Conservation (phyloP, 2,888 invertebrate genomes). For the Fragum whitleyi region DNA sequence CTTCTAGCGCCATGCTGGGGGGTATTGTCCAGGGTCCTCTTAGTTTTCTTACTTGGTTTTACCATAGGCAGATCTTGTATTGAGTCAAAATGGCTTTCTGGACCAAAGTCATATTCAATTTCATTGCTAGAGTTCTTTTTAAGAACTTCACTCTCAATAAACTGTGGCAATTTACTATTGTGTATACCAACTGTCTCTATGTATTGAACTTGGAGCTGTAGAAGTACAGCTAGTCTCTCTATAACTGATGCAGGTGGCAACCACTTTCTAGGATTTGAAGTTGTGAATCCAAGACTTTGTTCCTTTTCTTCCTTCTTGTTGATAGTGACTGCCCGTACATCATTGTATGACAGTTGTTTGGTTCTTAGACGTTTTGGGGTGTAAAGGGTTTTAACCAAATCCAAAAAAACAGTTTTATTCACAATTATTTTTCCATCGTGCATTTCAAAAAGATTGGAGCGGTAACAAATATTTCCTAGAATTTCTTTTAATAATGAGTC, state of each 20-base stretch:
- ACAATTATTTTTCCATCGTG: not conserved
- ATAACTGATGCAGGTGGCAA: constrained; percentile 15
- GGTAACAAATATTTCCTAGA: constrained; percentile 2
- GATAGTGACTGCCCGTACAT: constrained; percentile 23
- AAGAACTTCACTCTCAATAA: not conserved
- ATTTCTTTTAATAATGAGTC: constrained; percentile 19
- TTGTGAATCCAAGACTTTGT: not conserved
- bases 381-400: constrained; percentile 13
- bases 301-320: constrained; percentile 12
- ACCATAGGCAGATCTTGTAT: not conserved
- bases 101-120: constrained; percentile 23
- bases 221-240: not conserved
- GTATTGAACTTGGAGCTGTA: constrained; percentile 21
- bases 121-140: constrained; percentile 5
- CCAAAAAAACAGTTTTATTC: not conserved
- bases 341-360: not conserved
- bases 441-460: not conserved
- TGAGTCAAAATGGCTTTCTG: not conserved
- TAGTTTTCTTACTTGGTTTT: not conserved
- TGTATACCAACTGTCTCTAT: constrained; percentile 13
- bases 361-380: constrained; percentile 12
- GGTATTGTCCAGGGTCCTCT: not conserved
- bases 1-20: constrained; percentile 18
- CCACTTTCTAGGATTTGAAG: constrained; percentile 16
- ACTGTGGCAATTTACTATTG: not conserved